These are phyloP conservation scores for Cheilosia vulpina DNA, from an alignment of 2,888 invertebrate genomes.

Conservation along the genomic window DNA sequence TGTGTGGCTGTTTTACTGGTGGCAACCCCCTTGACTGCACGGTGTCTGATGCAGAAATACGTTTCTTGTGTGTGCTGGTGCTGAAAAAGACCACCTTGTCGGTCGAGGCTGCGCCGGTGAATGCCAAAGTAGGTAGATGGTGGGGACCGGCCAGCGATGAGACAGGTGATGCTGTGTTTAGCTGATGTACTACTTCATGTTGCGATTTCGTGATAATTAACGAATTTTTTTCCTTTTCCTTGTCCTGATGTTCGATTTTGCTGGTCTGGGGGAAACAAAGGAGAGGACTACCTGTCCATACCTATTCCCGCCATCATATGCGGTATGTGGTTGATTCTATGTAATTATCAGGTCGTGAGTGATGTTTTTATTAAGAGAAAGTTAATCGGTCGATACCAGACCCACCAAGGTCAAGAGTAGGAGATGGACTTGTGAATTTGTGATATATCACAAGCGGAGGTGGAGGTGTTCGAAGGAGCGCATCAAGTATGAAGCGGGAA, in stretches of 20 bases:
- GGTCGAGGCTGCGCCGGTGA: constrained; percentile 73
- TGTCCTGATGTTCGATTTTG: constrained; percentile 54
- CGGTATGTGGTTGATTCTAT: constrained; percentile 69
- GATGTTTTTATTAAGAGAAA: constrained; percentile 75
- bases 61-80: constrained; percentile 66
- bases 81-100: constrained; percentile 75
- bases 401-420: constrained; percentile 59
- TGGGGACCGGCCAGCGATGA: constrained; percentile 64
- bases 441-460: constrained; percentile 26
- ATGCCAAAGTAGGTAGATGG: constrained; percentile 71
- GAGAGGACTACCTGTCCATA: constrained; percentile 36
- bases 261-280: constrained; percentile 49
- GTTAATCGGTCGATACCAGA: constrained; percentile 60
- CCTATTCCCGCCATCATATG: constrained; percentile 21
- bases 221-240: constrained; percentile 45
- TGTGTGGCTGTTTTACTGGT: constrained; percentile 9
- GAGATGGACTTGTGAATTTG: constrained; percentile 16
- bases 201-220: constrained; percentile 81
- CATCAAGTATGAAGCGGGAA: background rate
- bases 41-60: constrained; percentile 72
- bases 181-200: constrained; percentile 77
- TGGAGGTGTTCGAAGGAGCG: background rate
- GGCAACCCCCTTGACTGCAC: constrained; percentile 51
- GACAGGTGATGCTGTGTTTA: constrained; percentile 75
- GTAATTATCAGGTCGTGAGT: constrained; percentile 72